Evolutionary conservation across 2,113 vertebrate genomes (phyloP).

Genomic region (Cyanoderma ruficeps): DNA sequence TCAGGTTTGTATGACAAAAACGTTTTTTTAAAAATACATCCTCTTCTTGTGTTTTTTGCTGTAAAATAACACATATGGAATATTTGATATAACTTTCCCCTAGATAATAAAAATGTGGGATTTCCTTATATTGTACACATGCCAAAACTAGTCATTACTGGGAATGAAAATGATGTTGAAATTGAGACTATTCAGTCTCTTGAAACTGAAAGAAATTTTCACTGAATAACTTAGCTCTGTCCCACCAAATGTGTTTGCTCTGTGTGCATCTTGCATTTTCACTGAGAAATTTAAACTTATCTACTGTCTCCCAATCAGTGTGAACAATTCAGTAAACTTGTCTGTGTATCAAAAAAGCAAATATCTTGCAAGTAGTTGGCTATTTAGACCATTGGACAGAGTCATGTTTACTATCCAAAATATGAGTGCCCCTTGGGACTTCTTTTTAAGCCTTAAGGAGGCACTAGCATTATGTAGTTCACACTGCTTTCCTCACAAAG

Average conservation of each 20-base stretch:
- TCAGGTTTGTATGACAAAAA: neutral
- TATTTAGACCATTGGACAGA: neutral
- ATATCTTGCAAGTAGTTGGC: neutral
- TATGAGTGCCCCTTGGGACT: neutral
- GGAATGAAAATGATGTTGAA: neutral
- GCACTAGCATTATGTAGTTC: neutral
- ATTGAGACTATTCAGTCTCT: neutral
- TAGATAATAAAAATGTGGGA: neutral
- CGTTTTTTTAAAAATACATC: neutral
- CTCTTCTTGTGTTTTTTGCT: neutral
- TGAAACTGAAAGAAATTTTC: neutral
- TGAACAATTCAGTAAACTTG: neutral
- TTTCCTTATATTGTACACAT: neutral
- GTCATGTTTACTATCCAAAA: neutral
- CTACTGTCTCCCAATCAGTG: neutral
- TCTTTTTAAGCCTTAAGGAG: neutral
- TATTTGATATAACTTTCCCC: accelerated
- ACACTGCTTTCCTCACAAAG: neutral
- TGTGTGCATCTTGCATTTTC: neutral
- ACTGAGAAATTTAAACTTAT: neutral
- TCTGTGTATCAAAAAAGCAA: neutral
- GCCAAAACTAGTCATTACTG: neutral
- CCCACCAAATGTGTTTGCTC: accelerated
- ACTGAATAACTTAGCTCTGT: neutral
- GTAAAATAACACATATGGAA: neutral